Conservation (phyloP, 2,113 vertebrate species). For the Porphyrio hochstetteri region DNA sequence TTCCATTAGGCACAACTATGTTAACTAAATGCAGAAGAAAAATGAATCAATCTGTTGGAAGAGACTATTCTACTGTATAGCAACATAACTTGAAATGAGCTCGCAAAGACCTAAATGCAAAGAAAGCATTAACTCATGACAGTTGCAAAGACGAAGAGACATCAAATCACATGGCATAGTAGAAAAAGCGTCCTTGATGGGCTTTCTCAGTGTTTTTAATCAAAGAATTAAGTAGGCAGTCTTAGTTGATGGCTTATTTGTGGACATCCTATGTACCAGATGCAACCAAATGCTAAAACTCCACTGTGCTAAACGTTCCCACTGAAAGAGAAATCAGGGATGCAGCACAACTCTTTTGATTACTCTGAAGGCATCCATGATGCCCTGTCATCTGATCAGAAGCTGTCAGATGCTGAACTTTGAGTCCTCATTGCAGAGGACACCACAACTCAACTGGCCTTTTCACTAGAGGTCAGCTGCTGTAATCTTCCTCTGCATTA, state of each 20-base stretch:
- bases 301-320: not conserved
- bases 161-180: not conserved
- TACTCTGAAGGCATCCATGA: not conserved
- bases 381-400: not conserved
- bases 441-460: not conserved
- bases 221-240: not conserved
- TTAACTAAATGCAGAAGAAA: not conserved
- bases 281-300: not conserved
- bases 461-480: not conserved
- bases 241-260: not conserved
- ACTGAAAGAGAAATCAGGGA: not conserved
- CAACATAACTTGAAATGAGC: not conserved
- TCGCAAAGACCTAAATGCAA: not conserved
- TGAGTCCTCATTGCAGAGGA: not conserved
- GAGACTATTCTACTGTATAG: not conserved
- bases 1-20: not conserved
- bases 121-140: not conserved
- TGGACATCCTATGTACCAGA: not conserved
- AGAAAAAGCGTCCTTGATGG: not conserved
- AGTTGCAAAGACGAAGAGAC: not conserved
- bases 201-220: not conserved
- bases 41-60: not conserved
- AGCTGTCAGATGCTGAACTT: not conserved
- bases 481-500: not conserved
- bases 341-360: not conserved